Evolutionary conservation across 2,113 vertebrate genomes (phyloP).

Genomic region (Tauraco erythrolophus): DNA sequence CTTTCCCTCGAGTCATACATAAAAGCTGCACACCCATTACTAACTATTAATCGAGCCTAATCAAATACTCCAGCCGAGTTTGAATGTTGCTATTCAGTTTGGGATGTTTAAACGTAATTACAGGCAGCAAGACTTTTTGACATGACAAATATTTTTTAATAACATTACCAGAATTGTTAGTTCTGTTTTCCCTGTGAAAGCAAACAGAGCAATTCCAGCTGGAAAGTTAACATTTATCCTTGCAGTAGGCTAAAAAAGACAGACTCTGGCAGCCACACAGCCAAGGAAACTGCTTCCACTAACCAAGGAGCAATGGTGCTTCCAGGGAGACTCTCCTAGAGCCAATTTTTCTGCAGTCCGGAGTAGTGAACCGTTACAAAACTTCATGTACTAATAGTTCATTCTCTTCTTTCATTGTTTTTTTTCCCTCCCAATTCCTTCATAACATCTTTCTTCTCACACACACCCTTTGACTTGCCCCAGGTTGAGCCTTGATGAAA

Average conservation of each 20-base stretch:
- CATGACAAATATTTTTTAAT: conserved; percentile 74
- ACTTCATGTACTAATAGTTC: not conserved
- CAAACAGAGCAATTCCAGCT: conserved; percentile 54
- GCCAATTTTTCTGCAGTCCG: conserved; percentile 11
- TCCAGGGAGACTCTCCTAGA: conserved; percentile 16
- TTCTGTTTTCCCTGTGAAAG: conserved; percentile 63
- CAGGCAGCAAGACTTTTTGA: conserved; percentile 67
- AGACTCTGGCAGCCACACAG: conserved; percentile 1
- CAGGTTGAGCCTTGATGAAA: not conserved
- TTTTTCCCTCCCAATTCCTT: not conserved
- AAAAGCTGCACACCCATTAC: conserved; percentile 52
- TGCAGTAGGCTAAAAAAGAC: conserved; percentile 33
- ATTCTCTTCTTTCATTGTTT: not conserved
- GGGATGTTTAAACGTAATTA: conserved; percentile 69
- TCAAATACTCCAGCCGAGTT: conserved; percentile 51
- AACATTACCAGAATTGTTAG: conserved; percentile 69
- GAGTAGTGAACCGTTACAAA: not conserved
- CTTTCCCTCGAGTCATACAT: conserved; percentile 26
- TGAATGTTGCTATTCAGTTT: conserved; percentile 57
- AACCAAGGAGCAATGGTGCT: not conserved
- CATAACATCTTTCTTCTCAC: not conserved
- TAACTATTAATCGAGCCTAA: conserved; percentile 57
- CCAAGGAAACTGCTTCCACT: conserved; percentile 33
- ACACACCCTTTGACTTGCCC: not conserved
- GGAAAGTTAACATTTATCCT: conserved; percentile 55